These are phyloP conservation scores for Sorex fumeus DNA, from an alignment of 2,113 vertebrate genomes.

Conservation along the genomic window DNA sequence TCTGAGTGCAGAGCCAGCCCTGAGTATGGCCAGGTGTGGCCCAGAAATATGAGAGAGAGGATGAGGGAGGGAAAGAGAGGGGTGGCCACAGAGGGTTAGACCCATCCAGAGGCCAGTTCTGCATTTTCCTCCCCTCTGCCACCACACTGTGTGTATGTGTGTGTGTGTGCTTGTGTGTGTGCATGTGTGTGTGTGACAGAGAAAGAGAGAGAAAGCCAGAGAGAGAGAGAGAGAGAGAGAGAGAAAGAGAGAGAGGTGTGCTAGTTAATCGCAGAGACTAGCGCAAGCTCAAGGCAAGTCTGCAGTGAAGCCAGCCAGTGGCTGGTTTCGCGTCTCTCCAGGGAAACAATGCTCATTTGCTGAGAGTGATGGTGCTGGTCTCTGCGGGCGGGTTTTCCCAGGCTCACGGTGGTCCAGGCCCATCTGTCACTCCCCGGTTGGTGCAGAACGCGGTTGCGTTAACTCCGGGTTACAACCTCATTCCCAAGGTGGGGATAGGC, in stretches of 20 bases:
- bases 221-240: accelerated
- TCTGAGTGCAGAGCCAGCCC: too few relatives aligned
- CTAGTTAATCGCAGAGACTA: neutral
- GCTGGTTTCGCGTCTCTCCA: constrained; percentile 37
- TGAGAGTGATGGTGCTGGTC: neutral
- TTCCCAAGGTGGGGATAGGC: neutral
- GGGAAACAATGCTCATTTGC: constrained; percentile 11
- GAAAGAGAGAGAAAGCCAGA: neutral
- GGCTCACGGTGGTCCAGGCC: neutral
- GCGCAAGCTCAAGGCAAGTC: neutral
- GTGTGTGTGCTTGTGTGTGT: neutral
- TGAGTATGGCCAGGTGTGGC: too few relatives aligned
- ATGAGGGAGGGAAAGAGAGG: neutral
- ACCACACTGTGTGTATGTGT: neutral
- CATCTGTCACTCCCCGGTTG: neutral
- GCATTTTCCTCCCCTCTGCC: neutral
- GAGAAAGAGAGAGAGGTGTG: too few relatives aligned
- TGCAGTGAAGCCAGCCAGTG: neutral
- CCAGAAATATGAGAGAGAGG: too few relatives aligned
- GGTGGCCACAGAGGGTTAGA: neutral
- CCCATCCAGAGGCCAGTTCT: neutral
- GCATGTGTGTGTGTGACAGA: neutral
- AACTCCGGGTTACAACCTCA: constrained; percentile 41
- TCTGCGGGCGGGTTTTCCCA: neutral
- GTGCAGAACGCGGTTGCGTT: neutral